Conservation (phyloP, 2,797 vertebrate genomes). For the Arrhamphus sclerolepis region DNA sequence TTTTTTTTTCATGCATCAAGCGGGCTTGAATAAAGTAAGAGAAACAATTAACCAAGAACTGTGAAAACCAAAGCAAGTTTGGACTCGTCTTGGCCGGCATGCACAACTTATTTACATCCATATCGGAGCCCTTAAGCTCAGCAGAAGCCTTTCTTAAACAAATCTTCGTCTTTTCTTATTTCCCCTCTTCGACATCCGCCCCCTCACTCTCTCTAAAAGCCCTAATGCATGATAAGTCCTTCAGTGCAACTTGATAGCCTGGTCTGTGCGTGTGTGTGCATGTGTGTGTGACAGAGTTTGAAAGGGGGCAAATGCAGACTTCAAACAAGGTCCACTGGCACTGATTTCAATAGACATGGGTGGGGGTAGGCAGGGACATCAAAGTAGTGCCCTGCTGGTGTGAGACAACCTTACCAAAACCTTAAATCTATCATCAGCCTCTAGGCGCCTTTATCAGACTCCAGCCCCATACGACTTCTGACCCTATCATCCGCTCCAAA, state of each 20-base stretch:
- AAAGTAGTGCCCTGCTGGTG: constrained; percentile 74
- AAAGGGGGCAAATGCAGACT: constrained; percentile 45
- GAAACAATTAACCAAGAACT: constrained; percentile 43
- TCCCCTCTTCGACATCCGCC: constrained; percentile 53
- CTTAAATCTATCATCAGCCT: constrained; percentile 75
- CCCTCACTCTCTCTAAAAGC: constrained; percentile 27
- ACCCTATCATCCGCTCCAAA: constrained; percentile 71
- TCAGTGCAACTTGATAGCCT: constrained; percentile 58
- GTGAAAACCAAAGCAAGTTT: constrained; percentile 55
- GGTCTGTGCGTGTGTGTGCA: constrained; percentile 15
- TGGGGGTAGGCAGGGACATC: constrained; percentile 69
- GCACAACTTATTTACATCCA: constrained; percentile 61
- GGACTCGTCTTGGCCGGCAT: constrained; percentile 70
- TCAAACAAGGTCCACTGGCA: constrained; percentile 75
- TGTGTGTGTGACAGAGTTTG: constrained; percentile 12
- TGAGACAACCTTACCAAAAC: constrained; percentile 56
- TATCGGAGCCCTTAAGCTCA: constrained; percentile 37
- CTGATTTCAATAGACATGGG: constrained; percentile 64
- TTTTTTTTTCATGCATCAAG: constrained; percentile 8
- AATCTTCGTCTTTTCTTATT: constrained; percentile 61
- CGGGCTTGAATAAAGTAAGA: constrained; percentile 9
- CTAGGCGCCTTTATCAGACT: constrained; percentile 57
- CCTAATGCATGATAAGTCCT: constrained; percentile 51
- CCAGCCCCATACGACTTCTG: constrained; percentile 62
- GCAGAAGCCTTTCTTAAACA: constrained; percentile 38